A percentile compares a stretch with the other conserved stretches of the same genome.
Conservation (phyloP, 1,140 invertebrate species). For the Drosophila orosa region DNA sequence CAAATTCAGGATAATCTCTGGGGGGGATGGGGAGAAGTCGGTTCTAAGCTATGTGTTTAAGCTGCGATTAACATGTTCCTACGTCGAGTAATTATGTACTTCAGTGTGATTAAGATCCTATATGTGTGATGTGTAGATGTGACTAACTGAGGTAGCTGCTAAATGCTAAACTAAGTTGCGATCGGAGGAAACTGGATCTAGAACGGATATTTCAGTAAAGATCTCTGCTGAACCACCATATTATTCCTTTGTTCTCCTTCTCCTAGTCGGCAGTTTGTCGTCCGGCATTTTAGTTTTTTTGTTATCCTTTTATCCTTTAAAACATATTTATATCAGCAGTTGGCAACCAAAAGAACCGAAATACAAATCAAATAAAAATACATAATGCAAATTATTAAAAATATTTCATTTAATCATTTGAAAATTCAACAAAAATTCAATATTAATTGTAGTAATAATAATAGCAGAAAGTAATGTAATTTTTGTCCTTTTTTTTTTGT, state of each 20-base stretch:
- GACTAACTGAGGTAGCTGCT: slow-evolving; percentile 73
- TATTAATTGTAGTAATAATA: slow-evolving; percentile 79
- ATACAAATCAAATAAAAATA: slow-evolving; percentile 37
- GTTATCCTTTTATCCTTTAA: slow-evolving; percentile 1
- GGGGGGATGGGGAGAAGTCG: background rate
- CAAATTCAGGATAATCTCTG: slow-evolving; percentile 11
- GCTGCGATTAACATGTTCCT: slow-evolving; percentile 82
- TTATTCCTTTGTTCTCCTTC: slow-evolving; percentile 5
- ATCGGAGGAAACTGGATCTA: slow-evolving; percentile 40
- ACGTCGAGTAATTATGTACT: slow-evolving; percentile 63
- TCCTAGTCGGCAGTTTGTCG: slow-evolving; percentile 71
- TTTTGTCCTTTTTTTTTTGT: slow-evolving; percentile 54
- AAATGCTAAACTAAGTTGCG: slow-evolving; percentile 52
- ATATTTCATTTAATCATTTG: slow-evolving; percentile 82
- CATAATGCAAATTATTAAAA: slow-evolving; percentile 62
- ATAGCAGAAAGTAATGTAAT: slow-evolving; percentile 75
- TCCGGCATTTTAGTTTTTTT: slow-evolving; percentile 46
- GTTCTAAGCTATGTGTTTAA: slow-evolving; percentile 60
- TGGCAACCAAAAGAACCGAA: slow-evolving; percentile 37
- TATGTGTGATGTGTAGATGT: slow-evolving; percentile 35
- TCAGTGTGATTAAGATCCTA: slow-evolving; percentile 30
- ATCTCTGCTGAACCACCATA: slow-evolving; percentile 8
- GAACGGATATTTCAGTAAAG: slow-evolving; percentile 48
- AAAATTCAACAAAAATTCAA: slow-evolving; percentile 84
- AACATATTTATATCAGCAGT: slow-evolving; percentile 24